A percentile compares a stretch with the other conserved stretches of the same genome.
Conservation (phyloP, 2,113 vertebrate species). For the Manacus vitellinus region DNA sequence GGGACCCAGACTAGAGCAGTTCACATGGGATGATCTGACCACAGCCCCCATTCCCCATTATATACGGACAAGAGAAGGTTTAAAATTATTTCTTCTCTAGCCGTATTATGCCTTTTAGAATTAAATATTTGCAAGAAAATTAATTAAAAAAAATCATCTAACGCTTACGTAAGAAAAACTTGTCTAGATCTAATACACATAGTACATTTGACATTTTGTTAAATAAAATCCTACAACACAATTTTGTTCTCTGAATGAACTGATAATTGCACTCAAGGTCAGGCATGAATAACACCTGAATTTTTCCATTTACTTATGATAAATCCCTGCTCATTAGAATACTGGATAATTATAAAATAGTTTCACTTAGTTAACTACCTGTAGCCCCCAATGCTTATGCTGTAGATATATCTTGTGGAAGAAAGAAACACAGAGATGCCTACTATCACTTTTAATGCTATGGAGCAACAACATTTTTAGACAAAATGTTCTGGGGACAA, state of each 20-base stretch:
- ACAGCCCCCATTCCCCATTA: background rate
- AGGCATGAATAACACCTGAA: background rate
- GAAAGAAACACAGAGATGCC: background rate
- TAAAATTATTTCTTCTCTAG: background rate
- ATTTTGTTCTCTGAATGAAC: background rate
- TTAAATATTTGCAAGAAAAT: background rate
- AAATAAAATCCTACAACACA: background rate
- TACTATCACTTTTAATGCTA: background rate
- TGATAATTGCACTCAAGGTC: background rate
- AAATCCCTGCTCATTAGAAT: background rate
- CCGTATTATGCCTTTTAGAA: background rate
- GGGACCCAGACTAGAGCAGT: no score
- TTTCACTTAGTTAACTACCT: background rate
- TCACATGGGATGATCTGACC: background rate
- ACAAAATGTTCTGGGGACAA: background rate
- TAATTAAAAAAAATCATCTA: background rate
- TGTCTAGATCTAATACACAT: background rate
- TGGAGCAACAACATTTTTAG: background rate
- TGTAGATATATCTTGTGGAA: background rate
- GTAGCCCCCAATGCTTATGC: background rate
- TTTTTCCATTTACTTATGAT: background rate
- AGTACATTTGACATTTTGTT: background rate
- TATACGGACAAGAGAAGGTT: background rate
- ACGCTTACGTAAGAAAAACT: background rate
- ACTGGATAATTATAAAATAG: background rate